Evolutionary conservation across 1,140 invertebrate genomes (phyloP).

Genomic region (Drosophila chauvacae): DNA sequence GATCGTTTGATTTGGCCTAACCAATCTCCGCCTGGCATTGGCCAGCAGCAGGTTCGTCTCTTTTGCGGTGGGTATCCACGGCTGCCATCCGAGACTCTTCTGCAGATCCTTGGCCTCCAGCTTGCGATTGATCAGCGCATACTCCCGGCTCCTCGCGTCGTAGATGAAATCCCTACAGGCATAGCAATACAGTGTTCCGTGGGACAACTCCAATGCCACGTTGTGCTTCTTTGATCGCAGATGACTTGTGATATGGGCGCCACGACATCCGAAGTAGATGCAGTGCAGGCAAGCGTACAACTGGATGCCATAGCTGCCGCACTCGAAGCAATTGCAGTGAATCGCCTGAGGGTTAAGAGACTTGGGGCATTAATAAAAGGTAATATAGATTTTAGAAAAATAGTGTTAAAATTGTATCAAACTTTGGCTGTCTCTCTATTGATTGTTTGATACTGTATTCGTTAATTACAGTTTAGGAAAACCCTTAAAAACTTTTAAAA

Average conservation of each 20-base stretch:
- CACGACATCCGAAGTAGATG: slow-evolving; percentile 95
- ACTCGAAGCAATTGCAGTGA: slow-evolving; percentile 86
- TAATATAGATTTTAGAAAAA: neutral
- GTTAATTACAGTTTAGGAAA: neutral
- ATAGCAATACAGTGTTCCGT: slow-evolving; percentile 96
- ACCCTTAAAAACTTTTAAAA: neutral
- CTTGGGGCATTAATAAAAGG: neutral
- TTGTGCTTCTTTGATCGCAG: slow-evolving; percentile 92
- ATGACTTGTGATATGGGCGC: slow-evolving; percentile 94
- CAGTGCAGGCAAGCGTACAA: slow-evolving; percentile 96
- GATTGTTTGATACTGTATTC: neutral
- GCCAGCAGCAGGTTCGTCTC: slow-evolving; percentile 90
- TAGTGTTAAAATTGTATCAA: neutral
- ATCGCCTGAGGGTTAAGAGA: slow-evolving; percentile 42
- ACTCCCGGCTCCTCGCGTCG: slow-evolving; percentile 89
- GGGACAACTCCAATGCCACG: slow-evolving; percentile 93
- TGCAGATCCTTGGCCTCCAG: slow-evolving; percentile 88
- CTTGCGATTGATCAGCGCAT: slow-evolving; percentile 86
- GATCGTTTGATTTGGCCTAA: slow-evolving; percentile 93
- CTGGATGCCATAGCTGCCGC: slow-evolving; percentile 90
- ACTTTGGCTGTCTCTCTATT: neutral
- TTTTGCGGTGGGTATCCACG: slow-evolving; percentile 92
- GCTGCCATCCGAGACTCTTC: slow-evolving; percentile 89
- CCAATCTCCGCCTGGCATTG: slow-evolving; percentile 91
- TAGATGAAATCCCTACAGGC: slow-evolving; percentile 97